Evolutionary conservation across 2,113 vertebrate species (phyloP), one percentile per base, ranked within the genome.

Genomic region (Cynoglossus semilaevis): DNA sequence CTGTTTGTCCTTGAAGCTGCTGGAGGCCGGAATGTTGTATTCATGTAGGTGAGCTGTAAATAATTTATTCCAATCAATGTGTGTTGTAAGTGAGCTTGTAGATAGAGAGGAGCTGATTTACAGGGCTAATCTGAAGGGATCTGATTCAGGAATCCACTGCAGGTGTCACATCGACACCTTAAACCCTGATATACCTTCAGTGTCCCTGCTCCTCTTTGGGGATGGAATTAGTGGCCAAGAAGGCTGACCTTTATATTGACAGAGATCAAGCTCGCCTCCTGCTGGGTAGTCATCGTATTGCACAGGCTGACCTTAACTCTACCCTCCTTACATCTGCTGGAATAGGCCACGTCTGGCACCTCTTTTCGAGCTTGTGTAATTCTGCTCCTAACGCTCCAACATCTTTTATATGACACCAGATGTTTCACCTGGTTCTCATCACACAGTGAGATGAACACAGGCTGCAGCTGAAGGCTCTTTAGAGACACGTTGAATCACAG

Each of bases 321-420:
- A 8, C 64, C 58, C 64, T 54, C n/a, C 9, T 45, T 29, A 58
- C 72, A 77, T 65, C 73, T 81, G 76, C 42, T 57, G 40, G 34
- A 49, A 67, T 51, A 58, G 46, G 70, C 71, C 62, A 35, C 10
- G 49, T 1, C 9, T 6, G 35, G 34, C 15, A 36, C 15, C 67
- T 79, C 61, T 73, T 72, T 61, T 59, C 44, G 70, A 70, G 68
- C 58, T 51, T 38, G 54, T 53, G 17, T 10, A 9, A 12, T 58
- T 69, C 8, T 51, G 54, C 68, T 60, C 10, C 72, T 69, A 77
- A 67, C 79, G 64, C 58, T 76, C 65, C 37, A 35, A 66, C 77
- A 76, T 65, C 48, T 76, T 81, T 86, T 68, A 82, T 80, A 73
- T 43, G 51, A 76, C 57, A 71, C 64, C 83, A 84, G 77, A 84